Conservation (phyloP, 2,113 vertebrate species). For the Gavia stellata region DNA sequence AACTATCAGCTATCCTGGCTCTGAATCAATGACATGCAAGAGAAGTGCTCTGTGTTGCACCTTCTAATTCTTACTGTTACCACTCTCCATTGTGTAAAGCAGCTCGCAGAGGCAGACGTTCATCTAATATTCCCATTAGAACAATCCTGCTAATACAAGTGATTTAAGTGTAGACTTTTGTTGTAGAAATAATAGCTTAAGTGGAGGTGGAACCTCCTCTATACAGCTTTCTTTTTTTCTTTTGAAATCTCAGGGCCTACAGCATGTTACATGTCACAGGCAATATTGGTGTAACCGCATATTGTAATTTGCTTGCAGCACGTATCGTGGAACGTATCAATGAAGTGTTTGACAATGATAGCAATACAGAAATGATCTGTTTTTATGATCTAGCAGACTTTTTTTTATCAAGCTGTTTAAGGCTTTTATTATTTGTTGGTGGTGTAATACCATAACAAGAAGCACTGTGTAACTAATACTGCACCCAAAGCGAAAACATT, state of each 20-base stretch:
- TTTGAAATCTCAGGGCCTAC: slow-evolving; percentile 45
- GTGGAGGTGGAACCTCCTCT: slow-evolving; percentile 55
- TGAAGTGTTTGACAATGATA: slow-evolving; percentile 54
- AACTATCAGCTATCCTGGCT: not conserved
- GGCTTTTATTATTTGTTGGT: slow-evolving; percentile 2
- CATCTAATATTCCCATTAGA: slow-evolving; percentile 60
- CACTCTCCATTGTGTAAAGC: not conserved
- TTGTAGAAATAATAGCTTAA: slow-evolving; percentile 59
- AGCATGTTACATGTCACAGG: slow-evolving; percentile 21
- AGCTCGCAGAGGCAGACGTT: not conserved
- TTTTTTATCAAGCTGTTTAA: slow-evolving; percentile 25
- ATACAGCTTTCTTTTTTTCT: slow-evolving; percentile 16
- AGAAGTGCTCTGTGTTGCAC: not conserved
- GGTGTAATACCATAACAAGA: slow-evolving; percentile 22
- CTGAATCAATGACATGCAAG: not conserved
- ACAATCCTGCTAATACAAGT: slow-evolving; percentile 45
- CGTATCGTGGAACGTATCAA: not conserved
- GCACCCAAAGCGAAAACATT: not conserved
- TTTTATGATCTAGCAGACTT: slow-evolving; percentile 19
- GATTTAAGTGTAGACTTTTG: slow-evolving; percentile 54
- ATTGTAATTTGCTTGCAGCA: slow-evolving; percentile 55
- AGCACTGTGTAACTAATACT: not conserved
- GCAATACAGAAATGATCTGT: slow-evolving; percentile 18
- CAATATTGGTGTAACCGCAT: slow-evolving; percentile 40
- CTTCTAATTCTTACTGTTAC: not conserved